Percentiles rank a stretch among this genome's conserved stretches.
Conservation (phyloP, 2,888 invertebrate genomes). For the Drosophila emarginata region DNA sequence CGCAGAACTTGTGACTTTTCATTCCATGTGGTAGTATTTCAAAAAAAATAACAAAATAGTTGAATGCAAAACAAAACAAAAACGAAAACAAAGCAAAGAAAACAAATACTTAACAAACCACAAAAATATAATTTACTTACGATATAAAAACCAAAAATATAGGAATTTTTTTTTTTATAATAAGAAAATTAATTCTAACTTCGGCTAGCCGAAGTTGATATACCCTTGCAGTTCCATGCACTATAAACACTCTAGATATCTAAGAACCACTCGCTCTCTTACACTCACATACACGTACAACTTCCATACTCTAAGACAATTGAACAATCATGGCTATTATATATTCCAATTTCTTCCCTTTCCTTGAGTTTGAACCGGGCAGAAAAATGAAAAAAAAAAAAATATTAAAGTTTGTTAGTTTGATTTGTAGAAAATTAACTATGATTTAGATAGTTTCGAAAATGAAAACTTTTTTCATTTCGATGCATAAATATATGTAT, state of each 20-base stretch:
- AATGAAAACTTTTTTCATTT: not conserved
- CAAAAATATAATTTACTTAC: not conserved
- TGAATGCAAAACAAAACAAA: constrained; percentile 1
- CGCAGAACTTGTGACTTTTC: not conserved
- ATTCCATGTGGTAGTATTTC: not conserved
- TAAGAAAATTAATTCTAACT: not conserved
- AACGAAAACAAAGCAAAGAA: not conserved
- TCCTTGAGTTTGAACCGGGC: too few species aligned
- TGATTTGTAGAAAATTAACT: too few species aligned
- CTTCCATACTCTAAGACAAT: not conserved
- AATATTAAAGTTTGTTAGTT: too few species aligned
- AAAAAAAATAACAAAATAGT: constrained; percentile 16
- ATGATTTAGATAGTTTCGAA: not conserved
- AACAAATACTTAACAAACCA: not conserved
- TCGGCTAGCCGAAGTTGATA: not conserved
- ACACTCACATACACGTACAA: not conserved
- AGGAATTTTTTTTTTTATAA: constrained; percentile 1
- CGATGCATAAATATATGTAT: not conserved
- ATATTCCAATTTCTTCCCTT: not conserved
- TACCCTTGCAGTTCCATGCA: not conserved
- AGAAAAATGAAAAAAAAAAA: too few species aligned
- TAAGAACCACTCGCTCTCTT: not conserved
- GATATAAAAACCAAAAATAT: not conserved
- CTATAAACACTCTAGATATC: not conserved
- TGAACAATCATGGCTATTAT: not conserved